Conservation (phyloP, 2,113 vertebrate species). For the Myxocyprinus asiaticus region DNA sequence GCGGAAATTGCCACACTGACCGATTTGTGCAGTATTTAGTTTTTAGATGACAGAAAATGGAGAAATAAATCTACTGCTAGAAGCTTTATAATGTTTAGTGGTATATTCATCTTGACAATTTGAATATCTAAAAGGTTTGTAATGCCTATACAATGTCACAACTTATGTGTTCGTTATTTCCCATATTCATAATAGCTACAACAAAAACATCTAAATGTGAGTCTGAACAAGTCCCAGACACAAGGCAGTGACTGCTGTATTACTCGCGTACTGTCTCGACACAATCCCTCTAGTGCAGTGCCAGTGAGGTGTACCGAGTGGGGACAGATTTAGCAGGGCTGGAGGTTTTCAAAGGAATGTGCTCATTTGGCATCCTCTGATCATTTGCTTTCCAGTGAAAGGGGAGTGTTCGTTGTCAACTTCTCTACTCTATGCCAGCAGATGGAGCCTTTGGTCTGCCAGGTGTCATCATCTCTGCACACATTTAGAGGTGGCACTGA, state of each 20-base stretch:
- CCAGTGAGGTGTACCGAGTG: constrained; percentile 18
- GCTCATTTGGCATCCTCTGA: constrained; percentile 18
- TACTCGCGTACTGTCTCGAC: background rate
- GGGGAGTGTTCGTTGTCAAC: constrained; percentile 21
- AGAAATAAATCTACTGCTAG: too few species aligned
- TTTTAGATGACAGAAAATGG: too few species aligned
- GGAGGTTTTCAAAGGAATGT: constrained; percentile 4
- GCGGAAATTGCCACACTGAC: too few species aligned
- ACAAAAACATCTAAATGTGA: background rate
- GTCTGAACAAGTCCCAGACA: constrained; percentile 33
- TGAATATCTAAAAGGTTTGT: too few species aligned
- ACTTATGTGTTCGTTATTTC: too few species aligned
- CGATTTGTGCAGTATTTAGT: too few species aligned
- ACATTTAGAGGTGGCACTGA: constrained; percentile 43
- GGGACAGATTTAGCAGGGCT: constrained; percentile 2
- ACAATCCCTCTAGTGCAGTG: background rate
- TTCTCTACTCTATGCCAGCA: constrained; percentile 57
- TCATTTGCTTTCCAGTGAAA: constrained; percentile 3
- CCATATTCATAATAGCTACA: too few species aligned
- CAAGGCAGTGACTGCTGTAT: constrained; percentile 10
- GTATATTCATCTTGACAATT: too few species aligned
- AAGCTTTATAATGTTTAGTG: too few species aligned
- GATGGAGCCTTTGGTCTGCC: constrained; percentile 61
- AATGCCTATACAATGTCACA: too few species aligned
- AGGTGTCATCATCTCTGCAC: constrained; percentile 2